phyloP scores from a whole-genome alignment of 2,113 vertebrate species.

The Ageneiosus marmoratus region DNA sequence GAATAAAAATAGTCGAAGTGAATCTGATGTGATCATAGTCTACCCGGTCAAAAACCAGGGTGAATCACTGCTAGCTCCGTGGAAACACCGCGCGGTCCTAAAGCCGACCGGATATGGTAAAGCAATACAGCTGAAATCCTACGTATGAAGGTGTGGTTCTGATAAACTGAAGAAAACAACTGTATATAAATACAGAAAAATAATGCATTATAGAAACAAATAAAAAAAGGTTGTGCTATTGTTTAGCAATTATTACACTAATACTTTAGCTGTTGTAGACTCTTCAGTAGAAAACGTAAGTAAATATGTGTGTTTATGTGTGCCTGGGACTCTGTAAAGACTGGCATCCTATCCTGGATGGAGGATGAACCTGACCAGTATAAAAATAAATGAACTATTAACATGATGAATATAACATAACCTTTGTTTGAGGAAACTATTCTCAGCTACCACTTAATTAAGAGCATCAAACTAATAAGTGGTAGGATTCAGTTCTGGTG shows the following conservation, averaged over 20 bases:
- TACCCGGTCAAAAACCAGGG: conserved; percentile 2
- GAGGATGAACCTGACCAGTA: not conserved
- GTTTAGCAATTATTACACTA: no score
- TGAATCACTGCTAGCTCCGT: conserved; percentile 53
- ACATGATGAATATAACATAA: no score
- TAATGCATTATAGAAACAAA: no score
- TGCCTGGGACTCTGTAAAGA: not conserved
- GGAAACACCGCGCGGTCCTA: conserved; percentile 68
- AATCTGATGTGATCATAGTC: conserved; percentile 37
- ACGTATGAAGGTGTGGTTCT: not conserved
- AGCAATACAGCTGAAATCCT: not conserved
- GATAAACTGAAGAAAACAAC: not conserved
- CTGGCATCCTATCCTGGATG: not conserved
- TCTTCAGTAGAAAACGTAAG: no score
- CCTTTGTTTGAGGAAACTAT: not conserved
- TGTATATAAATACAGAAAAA: not conserved
- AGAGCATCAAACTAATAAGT: not conserved
- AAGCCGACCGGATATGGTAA: conserved; percentile 33
- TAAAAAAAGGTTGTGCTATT: no score
- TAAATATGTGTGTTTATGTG: not conserved
- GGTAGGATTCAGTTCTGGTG: not conserved
- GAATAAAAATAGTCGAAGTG: not conserved
- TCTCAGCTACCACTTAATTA: not conserved
- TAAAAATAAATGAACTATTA: not conserved
- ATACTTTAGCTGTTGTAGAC: no score